Percentiles rank a stretch among this genome's conserved stretches.
Evolutionary conservation across 2,113 vertebrate genomes (phyloP).

Genomic region (Ceyx melanurus): DNA sequence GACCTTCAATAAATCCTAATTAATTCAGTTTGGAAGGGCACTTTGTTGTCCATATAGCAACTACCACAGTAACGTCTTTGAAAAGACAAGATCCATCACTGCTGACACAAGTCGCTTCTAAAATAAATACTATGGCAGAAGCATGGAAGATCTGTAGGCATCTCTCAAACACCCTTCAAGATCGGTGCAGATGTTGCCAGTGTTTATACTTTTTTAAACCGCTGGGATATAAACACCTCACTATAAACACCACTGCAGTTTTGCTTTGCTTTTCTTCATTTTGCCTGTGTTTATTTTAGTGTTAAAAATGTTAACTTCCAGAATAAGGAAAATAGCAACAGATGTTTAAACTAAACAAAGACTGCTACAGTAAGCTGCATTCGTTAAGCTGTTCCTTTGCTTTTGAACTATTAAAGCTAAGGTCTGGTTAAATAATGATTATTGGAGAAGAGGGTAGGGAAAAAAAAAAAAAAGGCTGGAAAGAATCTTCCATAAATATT

Average conservation of each 20-base stretch:
- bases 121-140: not conserved
- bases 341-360: slow-evolving; percentile 70
- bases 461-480: not conserved
- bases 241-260: slow-evolving; percentile 60
- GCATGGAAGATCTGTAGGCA: slow-evolving; percentile 1
- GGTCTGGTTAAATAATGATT: slow-evolving; percentile 9
- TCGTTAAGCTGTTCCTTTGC: not conserved
- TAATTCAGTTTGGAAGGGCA: not conserved
- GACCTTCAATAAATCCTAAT: not conserved
- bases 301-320: slow-evolving; percentile 73
- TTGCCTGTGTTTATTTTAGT: slow-evolving; percentile 70
- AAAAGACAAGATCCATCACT: slow-evolving; percentile 16
- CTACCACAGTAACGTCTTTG: not conserved
- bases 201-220: slow-evolving; percentile 65
- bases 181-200: slow-evolving; percentile 59
- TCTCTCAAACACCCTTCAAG: slow-evolving; percentile 26
- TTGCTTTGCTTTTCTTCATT: slow-evolving; percentile 67
- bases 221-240: slow-evolving; percentile 57
- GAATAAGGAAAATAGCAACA: slow-evolving; percentile 72
- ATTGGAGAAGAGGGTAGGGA: not conserved
- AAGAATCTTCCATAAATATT: not conserved
- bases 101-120: not conserved
- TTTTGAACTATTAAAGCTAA: slow-evolving; percentile 51
- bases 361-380: not conserved
- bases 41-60: not conserved